These are phyloP conservation scores for Menidia beryllina DNA, from an alignment of 2,113 vertebrate species.

Conservation along the genomic window DNA sequence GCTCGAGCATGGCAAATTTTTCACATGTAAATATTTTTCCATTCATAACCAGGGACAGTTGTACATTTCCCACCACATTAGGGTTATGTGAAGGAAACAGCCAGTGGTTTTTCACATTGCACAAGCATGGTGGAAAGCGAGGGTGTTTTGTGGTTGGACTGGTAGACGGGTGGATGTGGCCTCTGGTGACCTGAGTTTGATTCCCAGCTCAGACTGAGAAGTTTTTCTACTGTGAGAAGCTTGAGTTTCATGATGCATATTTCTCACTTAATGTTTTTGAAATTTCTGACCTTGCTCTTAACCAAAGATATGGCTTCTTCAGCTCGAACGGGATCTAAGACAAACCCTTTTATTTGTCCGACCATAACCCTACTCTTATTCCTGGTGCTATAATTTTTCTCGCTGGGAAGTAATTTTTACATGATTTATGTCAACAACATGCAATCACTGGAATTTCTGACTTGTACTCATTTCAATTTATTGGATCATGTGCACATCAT, in stretches of 20 bases:
- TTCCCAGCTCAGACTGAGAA: conserved; percentile 30
- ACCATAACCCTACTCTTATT: conserved; percentile 29
- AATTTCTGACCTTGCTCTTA: conserved; percentile 32
- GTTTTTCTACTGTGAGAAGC: conserved; percentile 27
- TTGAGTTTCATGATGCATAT: conserved; percentile 29
- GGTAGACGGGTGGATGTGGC: conserved; percentile 33
- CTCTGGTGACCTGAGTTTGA: conserved; percentile 57
- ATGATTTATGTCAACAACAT: conserved; percentile 43
- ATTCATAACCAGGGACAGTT: conserved; percentile 46
- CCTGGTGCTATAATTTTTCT: conserved; percentile 24
- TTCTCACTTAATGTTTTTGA: conserved; percentile 21
- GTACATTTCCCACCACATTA: conserved; percentile 45
- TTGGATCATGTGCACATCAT: conserved; percentile 34
- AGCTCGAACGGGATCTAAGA: conserved; percentile 33
- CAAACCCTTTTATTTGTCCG: conserved; percentile 44
- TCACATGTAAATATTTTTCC: conserved; percentile 21
- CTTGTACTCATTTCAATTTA: conserved; percentile 19
- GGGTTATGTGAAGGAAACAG: conserved; percentile 44
- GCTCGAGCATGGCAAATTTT: neutral
- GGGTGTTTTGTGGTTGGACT: conserved; percentile 55
- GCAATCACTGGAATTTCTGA: conserved; percentile 27
- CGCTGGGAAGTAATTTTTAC: conserved; percentile 18
- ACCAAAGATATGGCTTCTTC: conserved; percentile 33
- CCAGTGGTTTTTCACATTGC: conserved; percentile 42
- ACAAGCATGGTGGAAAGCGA: conserved; percentile 53